Evolutionary conservation across 64 coral and sea anemone species (phyloP), one percentile per base, ranked within the genome.

Genomic region (Montipora capricornis): DNA sequence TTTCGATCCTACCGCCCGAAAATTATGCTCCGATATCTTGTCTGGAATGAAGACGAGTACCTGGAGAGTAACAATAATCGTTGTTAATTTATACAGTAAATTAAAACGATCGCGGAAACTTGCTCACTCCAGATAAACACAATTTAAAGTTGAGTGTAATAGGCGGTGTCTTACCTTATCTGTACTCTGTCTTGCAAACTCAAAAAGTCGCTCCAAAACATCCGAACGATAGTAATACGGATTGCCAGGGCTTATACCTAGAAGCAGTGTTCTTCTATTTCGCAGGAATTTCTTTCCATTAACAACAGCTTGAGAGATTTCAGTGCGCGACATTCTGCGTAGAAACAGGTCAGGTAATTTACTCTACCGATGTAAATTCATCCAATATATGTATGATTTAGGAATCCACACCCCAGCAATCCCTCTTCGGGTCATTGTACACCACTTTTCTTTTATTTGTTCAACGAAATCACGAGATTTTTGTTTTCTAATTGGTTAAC

Each of bases 191-290:
- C 67, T 79, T 44, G 84, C 83, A 26, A 97, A 91, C 47, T 44
- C 12, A 37, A 93, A 88, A n/a, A 97, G 58, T 10, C 59, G 50
- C 68, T 83, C 26, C n/a, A 97, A 75, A 37, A 20, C 87, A n/a
- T 94, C 92, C 5, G 51, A 76, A 15, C 88, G 87, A 74, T 94
- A 97, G 77, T 91, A 97, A 71, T 77, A 57, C 5, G 95, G 95
- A 78, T 97, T 97, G 16, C 95, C 95, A 49, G 95, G 95, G 77
- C 95, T 97, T 11, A 97, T 81, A 10, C 95, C 95, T 20, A 94
- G 79, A 1, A 97, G 58, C 6, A 94, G 61, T 11, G 92, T 80
- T 24, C 89, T 62, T 58, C 73, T 20, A 44, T 82, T 49, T n/a
- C 77, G 66, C 49, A 93, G n/a, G 66, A 90, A 96, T 48, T 49